Conservation (phyloP, 2,113 vertebrate genomes). For the Athene noctua region DNA sequence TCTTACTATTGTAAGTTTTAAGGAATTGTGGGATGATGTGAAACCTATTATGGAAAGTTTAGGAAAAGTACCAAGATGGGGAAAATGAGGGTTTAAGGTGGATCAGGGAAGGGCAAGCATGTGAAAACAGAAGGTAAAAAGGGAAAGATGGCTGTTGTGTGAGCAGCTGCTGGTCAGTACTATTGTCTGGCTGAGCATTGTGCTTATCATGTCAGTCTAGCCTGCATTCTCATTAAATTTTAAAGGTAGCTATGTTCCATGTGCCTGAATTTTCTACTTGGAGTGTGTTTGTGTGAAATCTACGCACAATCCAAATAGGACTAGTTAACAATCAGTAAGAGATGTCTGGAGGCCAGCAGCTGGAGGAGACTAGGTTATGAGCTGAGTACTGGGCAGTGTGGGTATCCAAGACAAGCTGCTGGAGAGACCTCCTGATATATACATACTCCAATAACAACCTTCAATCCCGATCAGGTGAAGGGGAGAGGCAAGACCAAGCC, state of each 20-base stretch:
- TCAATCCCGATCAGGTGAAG: fast-evolving
- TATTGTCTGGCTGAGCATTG: neutral
- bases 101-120: fast-evolving
- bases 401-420: neutral
- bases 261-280: neutral
- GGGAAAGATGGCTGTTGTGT: neutral
- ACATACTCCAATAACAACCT: neutral
- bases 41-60: neutral
- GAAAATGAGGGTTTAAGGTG: neutral
- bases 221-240: neutral
- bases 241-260: neutral
- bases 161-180: neutral
- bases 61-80: neutral
- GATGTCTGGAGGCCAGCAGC: neutral
- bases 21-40: neutral
- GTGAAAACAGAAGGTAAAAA: neutral
- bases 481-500: neutral
- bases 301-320: neutral
- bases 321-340: neutral
- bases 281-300: neutral
- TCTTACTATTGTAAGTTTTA: neutral
- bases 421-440: neutral
- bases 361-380: neutral
- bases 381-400: neutral
- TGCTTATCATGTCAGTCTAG: neutral